A percentile compares a stretch with the other conserved stretches of the same genome.
Conservation (phyloP, 2,113 vertebrate species). For the Engystomops pustulosus region DNA sequence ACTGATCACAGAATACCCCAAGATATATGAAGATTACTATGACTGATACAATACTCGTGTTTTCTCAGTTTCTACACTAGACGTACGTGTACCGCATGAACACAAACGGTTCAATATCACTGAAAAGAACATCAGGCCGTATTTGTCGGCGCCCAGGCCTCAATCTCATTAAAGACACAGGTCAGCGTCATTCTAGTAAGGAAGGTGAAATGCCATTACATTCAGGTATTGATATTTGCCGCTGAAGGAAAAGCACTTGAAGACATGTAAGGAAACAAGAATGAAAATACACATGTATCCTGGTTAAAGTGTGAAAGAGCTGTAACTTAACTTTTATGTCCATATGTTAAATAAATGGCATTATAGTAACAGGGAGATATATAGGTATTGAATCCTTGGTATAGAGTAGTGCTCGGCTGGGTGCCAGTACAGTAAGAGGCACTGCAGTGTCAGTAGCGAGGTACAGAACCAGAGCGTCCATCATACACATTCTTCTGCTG, state of each 20-base stretch:
- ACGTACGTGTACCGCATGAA: background rate
- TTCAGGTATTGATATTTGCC: background rate
- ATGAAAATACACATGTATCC: background rate
- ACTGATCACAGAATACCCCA: too few species aligned
- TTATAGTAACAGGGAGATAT: conserved; percentile 9
- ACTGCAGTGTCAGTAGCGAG: background rate
- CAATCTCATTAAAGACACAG: background rate
- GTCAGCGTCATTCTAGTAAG: background rate
- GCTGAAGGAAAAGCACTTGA: background rate
- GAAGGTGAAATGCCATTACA: background rate
- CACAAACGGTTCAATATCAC: background rate
- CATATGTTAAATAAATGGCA: conserved; percentile 30
- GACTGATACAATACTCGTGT: background rate
- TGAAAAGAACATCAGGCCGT: background rate
- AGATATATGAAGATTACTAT: background rate
- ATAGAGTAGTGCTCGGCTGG: conserved; percentile 19
- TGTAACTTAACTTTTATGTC: background rate
- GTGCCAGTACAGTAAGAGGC: background rate
- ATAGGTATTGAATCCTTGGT: background rate
- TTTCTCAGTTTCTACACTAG: background rate
- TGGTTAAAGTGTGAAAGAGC: background rate
- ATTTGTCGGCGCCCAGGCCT: background rate
- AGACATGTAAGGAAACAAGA: background rate
- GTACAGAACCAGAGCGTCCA: conserved; percentile 2
- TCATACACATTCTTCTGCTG: conserved; percentile 98